Conservation (phyloP, 92 coral and sea anemone genomes). For the Paragorgia papillata region DNA sequence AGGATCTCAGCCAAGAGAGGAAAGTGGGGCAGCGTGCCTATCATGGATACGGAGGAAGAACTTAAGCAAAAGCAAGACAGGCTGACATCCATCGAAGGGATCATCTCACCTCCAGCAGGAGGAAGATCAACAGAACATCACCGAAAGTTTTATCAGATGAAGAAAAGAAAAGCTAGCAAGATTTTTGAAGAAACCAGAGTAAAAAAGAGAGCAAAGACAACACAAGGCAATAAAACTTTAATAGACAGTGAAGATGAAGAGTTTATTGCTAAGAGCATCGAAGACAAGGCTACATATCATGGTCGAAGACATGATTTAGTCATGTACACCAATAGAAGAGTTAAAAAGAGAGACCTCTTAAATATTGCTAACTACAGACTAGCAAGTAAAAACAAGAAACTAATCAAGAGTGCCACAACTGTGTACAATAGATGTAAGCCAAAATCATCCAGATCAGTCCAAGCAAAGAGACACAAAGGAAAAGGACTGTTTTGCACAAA, state of each 20-base stretch:
- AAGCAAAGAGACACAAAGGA: too few relatives aligned
- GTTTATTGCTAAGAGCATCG: too few relatives aligned
- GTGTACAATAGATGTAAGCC: slow-evolving; percentile 60
- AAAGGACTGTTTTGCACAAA: slow-evolving; percentile 57
- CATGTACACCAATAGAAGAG: too few relatives aligned
- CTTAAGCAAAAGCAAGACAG: slow-evolving; percentile 25
- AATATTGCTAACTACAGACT: slow-evolving; percentile 50
- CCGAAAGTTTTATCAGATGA: slow-evolving; percentile 40
- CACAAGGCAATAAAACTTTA: slow-evolving; percentile 17
- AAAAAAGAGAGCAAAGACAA: slow-evolving; percentile 26
- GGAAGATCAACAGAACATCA: neutral
- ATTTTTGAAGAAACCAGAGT: slow-evolving; percentile 31
- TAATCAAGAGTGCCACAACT: slow-evolving; percentile 39
- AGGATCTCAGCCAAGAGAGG: slow-evolving; percentile 29
- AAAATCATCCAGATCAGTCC: too few relatives aligned
- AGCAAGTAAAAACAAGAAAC: slow-evolving; percentile 21
- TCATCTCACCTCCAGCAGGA: neutral
- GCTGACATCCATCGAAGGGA: neutral
- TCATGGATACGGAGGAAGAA: slow-evolving; percentile 41
- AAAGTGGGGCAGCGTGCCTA: slow-evolving; percentile 20
- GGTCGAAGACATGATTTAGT: slow-evolving; percentile 41
- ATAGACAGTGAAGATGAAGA: too few relatives aligned
- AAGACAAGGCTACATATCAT: slow-evolving; percentile 53
- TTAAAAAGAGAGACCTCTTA: too few relatives aligned
- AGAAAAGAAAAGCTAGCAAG: slow-evolving; percentile 14